Conservation (phyloP, 2,888 invertebrate genomes). For the Scelioninae gen. 1 region DNA sequence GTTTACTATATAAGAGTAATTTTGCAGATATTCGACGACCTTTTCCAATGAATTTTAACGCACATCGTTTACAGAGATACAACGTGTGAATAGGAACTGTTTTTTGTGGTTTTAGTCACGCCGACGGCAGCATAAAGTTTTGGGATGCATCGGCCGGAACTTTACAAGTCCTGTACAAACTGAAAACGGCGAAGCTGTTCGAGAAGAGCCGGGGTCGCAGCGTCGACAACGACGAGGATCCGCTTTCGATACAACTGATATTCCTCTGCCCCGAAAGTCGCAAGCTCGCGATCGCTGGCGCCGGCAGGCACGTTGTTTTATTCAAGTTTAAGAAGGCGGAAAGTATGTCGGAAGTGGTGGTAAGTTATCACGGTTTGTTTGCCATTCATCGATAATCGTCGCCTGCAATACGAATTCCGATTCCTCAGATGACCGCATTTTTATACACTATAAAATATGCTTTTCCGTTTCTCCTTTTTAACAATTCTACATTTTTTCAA, state of each 20-base stretch:
- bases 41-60: neutral
- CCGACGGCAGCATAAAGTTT: constrained; percentile 99
- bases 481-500: too few species aligned
- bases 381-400: constrained; percentile 22
- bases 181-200: constrained; percentile 97
- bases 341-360: constrained; percentile 91
- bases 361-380: constrained; percentile 78
- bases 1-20: neutral
- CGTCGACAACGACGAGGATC: constrained; percentile 91
- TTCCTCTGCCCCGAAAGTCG: constrained; percentile 97
- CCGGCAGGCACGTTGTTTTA: constrained; percentile 96
- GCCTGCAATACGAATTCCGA: neutral
- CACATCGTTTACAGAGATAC: neutral
- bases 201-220: constrained; percentile 89
- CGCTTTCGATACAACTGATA: constrained; percentile 95
- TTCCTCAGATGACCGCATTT: neutral
- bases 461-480: neutral
- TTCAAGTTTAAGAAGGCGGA: constrained; percentile 98
- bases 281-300: constrained; percentile 94
- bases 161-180: constrained; percentile 97
- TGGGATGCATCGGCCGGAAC: constrained; percentile 99
- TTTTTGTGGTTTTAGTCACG: constrained; percentile 89
- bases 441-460: neutral
- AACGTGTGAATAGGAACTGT: constrained; percentile 3
- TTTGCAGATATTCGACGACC: neutral